A percentile compares a stretch with the other conserved stretches of the same genome.
phyloP scores from a whole-genome alignment of 2,888 invertebrate genomes.

The Amaurobius ferox region DNA sequence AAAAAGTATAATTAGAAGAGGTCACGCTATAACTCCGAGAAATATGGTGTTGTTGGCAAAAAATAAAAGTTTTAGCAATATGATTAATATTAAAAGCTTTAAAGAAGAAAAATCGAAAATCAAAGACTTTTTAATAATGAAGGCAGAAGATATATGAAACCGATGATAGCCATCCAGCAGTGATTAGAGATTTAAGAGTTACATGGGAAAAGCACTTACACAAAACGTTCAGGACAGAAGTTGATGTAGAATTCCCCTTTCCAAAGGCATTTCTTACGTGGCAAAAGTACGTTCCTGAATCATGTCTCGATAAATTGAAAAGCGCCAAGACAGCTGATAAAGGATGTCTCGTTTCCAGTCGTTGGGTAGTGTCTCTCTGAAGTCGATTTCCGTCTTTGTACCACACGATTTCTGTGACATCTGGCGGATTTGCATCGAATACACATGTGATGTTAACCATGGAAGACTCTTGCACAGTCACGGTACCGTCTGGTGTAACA shows the following conservation, averaged over 20 bases:
- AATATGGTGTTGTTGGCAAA: too few relatives aligned
- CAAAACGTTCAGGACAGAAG: constrained; percentile 86
- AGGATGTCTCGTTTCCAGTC: constrained; percentile 53
- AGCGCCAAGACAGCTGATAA: constrained; percentile 84
- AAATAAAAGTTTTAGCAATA: too few relatives aligned
- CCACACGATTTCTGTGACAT: constrained; percentile 87
- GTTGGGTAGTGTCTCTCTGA: constrained; percentile 82
- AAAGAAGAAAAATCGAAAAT: too few relatives aligned
- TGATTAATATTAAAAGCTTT: too few relatives aligned
- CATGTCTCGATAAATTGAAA: constrained; percentile 85
- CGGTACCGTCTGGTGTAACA: constrained; percentile 84
- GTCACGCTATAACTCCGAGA: too few relatives aligned
- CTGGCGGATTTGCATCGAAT: constrained; percentile 91
- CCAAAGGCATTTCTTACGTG: constrained; percentile 88
- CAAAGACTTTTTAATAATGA: too few relatives aligned
- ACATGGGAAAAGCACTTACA: constrained; percentile 83
- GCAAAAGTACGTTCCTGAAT: constrained; percentile 91
- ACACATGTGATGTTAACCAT: constrained; percentile 87
- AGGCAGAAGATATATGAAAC: too few relatives aligned
- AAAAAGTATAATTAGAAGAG: too few relatives aligned
- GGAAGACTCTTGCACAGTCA: constrained; percentile 87
- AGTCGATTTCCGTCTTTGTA: constrained; percentile 75
- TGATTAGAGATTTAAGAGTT: neutral
- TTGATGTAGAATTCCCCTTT: constrained; percentile 84
- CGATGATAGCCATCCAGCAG: neutral